Evolutionary conservation across 2,113 vertebrate species (phyloP), one percentile per base, ranked within the genome.

Genomic region (Pachypanchax playfairii): DNA sequence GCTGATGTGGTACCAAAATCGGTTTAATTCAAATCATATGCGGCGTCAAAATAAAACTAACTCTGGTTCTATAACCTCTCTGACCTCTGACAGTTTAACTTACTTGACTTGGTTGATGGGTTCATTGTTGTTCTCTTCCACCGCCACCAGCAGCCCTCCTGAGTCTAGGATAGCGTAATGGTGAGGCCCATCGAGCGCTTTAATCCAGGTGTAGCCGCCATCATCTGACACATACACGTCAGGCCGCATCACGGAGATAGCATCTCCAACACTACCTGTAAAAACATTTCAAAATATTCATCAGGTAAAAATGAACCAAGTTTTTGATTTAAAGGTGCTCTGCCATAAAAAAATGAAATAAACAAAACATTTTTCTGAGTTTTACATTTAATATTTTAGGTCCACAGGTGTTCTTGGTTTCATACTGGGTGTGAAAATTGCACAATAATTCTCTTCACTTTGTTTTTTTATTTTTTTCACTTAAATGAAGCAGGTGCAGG

Each of bases 171-270:
- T 95, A 70, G 95, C 93, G 0, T 97, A 98, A 55, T 96, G 93
- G 86, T 98, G 96, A 0, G 96, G 95, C 7, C 96, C 95, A 42
- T 90, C 58, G 28, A 98, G 91, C 75, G 95, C 95, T 79, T 90
- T 89, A 0, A 91, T 65, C 96, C 96, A 98, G 1, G 93, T 93
- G 83, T 98, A 98, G 7, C 96, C 96, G 0, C 96, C 96, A 3
- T 98, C 95, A 53, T 98, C 95, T 9, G 96, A 97, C 73, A 98
- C 94, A 49, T 94, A 98, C 47, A 98, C 95, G 5, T 96, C 94
- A 0, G 96, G 94, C 44, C 73, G 90, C 90, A 94, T 88, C 79
- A 94, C 86, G 0, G 96, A 96, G 80, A 95, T 93, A 33, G 93
- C 90, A 13, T 96, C 94, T 5, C 96, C 95, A 5, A 97, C 94